A percentile compares a stretch with the other conserved stretches of the same genome.
phyloP scores from a whole-genome alignment of 2,113 vertebrate genomes.

The Charadrius vociferus region DNA sequence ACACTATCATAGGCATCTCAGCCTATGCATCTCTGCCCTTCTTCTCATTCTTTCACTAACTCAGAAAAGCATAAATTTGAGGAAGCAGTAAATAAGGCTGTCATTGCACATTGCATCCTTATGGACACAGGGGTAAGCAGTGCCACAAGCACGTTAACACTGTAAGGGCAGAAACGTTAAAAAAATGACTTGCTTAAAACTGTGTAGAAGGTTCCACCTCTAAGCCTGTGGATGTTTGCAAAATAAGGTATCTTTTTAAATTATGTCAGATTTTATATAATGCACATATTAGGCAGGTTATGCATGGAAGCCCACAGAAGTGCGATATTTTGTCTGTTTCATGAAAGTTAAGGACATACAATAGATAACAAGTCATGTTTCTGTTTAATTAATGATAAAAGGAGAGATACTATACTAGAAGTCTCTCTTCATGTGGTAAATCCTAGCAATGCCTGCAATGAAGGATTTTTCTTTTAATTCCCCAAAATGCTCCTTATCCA shows the following conservation, averaged over 20 bases:
- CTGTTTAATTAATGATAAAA: neutral
- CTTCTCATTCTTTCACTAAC: neutral
- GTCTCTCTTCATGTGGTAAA: neutral
- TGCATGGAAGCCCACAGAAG: rapidly evolving
- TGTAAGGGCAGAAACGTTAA: neutral
- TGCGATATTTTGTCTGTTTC: neutral
- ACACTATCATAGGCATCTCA: neutral
- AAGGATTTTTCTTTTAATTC: neutral
- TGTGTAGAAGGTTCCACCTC: neutral
- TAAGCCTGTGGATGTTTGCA: neutral
- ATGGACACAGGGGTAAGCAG: neutral
- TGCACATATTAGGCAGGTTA: neutral
- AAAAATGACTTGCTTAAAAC: neutral
- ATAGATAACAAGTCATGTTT: neutral
- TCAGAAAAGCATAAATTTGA: neutral
- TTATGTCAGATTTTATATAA: neutral
- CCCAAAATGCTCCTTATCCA: neutral
- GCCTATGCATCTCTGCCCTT: neutral
- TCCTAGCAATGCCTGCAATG: neutral
- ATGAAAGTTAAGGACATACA: neutral
- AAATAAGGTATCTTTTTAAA: neutral
- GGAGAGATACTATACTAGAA: neutral
- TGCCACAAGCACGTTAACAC: neutral
- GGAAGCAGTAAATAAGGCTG: neutral
- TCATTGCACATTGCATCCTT: neutral